Conservation (phyloP, 2,797 vertebrate species). For the Amniataba percoides region DNA sequence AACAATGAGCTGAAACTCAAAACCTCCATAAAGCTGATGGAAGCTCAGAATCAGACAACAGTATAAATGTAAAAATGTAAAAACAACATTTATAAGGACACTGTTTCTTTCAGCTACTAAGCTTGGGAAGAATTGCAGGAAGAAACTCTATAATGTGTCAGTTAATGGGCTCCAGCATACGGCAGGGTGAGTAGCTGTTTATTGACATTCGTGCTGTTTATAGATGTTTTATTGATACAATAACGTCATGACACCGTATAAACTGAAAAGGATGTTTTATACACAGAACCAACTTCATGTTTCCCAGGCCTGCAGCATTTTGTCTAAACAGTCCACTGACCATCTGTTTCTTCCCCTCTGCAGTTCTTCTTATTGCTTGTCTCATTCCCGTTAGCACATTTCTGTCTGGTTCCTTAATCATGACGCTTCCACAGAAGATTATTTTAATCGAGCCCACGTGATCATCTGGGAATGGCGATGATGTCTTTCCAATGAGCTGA, state of each 20-base stretch:
- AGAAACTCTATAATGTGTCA: not conserved
- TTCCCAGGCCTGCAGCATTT: not conserved
- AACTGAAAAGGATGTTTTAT: not conserved
- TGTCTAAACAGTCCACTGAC: not conserved
- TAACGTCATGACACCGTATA: not conserved
- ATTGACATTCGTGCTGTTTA: conserved; percentile 10
- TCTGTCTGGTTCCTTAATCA: not conserved
- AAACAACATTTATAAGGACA: not conserved
- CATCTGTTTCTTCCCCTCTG: conserved; percentile 8
- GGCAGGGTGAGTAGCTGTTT: not conserved
- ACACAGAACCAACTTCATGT: not conserved
- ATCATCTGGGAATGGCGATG: not conserved
- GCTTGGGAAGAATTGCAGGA: not conserved
- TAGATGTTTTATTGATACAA: conserved; percentile 31
- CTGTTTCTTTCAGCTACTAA: not conserved
- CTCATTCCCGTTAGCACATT: not conserved
- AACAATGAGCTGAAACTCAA: too few species aligned
- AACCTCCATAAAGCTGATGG: too few species aligned
- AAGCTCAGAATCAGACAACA: too few species aligned
- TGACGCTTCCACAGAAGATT: not conserved
- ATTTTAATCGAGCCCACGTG: conserved; percentile 2
- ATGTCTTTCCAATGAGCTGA: not conserved
- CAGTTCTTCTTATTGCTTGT: not conserved
- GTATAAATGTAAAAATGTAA: too few species aligned
- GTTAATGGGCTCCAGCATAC: not conserved